phyloP scores from a whole-genome alignment of 2,113 vertebrate genomes.

The Ammodytes dubius region DNA sequence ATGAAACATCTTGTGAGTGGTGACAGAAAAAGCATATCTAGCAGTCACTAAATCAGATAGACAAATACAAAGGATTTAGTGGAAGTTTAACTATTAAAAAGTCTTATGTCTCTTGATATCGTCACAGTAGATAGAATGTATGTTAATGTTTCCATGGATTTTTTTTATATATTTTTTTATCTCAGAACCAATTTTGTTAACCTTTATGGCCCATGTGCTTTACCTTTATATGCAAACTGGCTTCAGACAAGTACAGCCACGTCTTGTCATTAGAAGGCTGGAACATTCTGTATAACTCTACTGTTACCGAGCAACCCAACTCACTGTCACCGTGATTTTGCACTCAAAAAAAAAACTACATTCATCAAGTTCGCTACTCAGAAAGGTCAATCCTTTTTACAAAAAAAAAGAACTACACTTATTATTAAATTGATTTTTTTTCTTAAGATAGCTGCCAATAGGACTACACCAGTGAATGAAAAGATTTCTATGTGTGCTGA shows the following conservation, averaged over 20 bases:
- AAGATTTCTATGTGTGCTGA: conserved; percentile 3
- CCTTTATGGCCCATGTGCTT: not conserved
- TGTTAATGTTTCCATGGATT: not conserved
- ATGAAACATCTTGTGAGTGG: conserved; percentile 1
- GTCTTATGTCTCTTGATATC: not conserved
- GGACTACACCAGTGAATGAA: not conserved
- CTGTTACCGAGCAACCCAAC: conserved; percentile 19
- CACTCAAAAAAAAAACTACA: not conserved
- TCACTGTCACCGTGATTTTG: not conserved
- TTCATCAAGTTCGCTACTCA: conserved; percentile 5
- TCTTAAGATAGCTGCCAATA: not conserved
- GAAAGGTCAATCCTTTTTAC: not conserved
- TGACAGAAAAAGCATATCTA: conserved; percentile 7
- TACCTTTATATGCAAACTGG: not conserved
- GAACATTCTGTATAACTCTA: conserved; percentile 6
- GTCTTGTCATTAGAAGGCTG: not conserved
- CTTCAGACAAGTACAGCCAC: not conserved
- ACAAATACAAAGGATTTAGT: not conserved
- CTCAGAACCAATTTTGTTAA: not conserved
- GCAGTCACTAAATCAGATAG: not conserved
- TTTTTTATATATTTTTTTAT: not conserved
- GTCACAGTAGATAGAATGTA: not conserved
- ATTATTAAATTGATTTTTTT: too few relatives aligned
- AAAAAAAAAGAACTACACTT: not conserved
- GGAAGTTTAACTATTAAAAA: not conserved